Evolutionary conservation across 2,797 vertebrate genomes (phyloP).

Genomic region (Myoxocephalus aenaeus): DNA sequence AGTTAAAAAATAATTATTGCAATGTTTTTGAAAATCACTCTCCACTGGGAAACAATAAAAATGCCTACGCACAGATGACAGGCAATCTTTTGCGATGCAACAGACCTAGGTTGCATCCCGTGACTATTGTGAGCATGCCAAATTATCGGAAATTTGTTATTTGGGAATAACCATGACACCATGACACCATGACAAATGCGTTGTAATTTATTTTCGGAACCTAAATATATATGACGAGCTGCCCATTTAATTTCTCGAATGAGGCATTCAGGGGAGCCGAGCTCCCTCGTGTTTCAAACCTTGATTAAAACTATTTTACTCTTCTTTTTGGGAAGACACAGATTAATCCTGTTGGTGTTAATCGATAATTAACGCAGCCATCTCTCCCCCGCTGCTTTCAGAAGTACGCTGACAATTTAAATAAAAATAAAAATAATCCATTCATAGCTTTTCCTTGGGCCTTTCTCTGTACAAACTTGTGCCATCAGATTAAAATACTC

Average conservation of each 20-base stretch:
- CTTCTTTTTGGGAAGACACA: not conserved
- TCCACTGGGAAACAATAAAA: too few relatives aligned
- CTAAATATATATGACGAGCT: too few relatives aligned
- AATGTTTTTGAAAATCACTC: too few relatives aligned
- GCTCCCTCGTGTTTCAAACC: not conserved
- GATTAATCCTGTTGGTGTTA: conserved; percentile 12
- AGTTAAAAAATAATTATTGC: too few relatives aligned
- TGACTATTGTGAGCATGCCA: too few relatives aligned
- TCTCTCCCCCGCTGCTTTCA: conserved; percentile 13
- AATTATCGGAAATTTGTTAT: too few relatives aligned
- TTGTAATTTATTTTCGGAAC: not conserved
- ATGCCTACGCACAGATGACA: too few relatives aligned
- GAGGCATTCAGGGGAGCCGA: not conserved
- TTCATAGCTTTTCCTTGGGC: not conserved
- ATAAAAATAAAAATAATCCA: not conserved
- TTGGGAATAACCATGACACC: too few relatives aligned
- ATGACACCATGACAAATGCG: too few relatives aligned
- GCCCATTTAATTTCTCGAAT: not conserved
- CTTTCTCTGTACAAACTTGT: not conserved
- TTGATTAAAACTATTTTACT: not conserved
- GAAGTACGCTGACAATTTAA: not conserved
- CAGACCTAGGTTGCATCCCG: too few relatives aligned
- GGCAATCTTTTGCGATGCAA: too few relatives aligned
- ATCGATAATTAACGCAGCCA: conserved; percentile 41
- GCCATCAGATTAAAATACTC: not conserved